Conservation (phyloP, 2,113 vertebrate species). For the Antechinus stuartii region DNA sequence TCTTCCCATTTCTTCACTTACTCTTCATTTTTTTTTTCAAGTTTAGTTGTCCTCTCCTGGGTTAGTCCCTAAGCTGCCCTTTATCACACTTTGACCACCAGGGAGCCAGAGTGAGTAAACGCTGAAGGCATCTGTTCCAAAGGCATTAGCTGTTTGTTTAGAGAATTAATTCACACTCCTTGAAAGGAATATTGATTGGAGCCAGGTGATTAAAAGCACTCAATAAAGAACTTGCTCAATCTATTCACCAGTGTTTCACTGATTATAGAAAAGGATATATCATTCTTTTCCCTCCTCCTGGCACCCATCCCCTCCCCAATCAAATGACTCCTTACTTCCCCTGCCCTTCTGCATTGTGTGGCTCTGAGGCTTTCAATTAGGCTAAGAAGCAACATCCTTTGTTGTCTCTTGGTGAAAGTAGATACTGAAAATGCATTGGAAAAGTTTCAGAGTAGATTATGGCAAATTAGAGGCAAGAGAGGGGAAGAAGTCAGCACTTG, state of each 20-base stretch:
- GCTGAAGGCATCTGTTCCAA: slow-evolving; percentile 51
- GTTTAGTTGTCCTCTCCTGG: slow-evolving; percentile 32
- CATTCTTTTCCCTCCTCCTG: slow-evolving; percentile 63
- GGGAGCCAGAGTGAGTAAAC: slow-evolving; percentile 62
- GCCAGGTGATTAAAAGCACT: slow-evolving; percentile 78
- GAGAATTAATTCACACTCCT: slow-evolving; percentile 77
- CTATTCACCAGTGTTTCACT: slow-evolving; percentile 72
- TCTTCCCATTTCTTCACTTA: neutral
- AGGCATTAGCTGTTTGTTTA: slow-evolving; percentile 70
- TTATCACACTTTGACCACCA: slow-evolving; percentile 37
- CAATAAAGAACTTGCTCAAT: slow-evolving; percentile 69
- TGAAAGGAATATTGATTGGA: slow-evolving; percentile 78
- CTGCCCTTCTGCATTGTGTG: slow-evolving; percentile 53
- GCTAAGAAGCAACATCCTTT: slow-evolving; percentile 51
- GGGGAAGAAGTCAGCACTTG: slow-evolving; percentile 15
- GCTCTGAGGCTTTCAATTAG: slow-evolving; percentile 51
- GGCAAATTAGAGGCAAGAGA: neutral
- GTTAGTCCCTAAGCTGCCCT: slow-evolving; percentile 9
- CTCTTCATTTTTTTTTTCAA: neutral
- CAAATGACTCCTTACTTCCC: slow-evolving; percentile 50
- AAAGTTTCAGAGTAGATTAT: neutral
- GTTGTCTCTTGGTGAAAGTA: slow-evolving; percentile 9
- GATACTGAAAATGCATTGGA: neutral
- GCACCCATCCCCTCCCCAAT: slow-evolving; percentile 3
- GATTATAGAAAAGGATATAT: slow-evolving; percentile 73